Evolutionary conservation across 1,140 invertebrate genomes (phyloP).

Genomic region (Drosophila mayri): DNA sequence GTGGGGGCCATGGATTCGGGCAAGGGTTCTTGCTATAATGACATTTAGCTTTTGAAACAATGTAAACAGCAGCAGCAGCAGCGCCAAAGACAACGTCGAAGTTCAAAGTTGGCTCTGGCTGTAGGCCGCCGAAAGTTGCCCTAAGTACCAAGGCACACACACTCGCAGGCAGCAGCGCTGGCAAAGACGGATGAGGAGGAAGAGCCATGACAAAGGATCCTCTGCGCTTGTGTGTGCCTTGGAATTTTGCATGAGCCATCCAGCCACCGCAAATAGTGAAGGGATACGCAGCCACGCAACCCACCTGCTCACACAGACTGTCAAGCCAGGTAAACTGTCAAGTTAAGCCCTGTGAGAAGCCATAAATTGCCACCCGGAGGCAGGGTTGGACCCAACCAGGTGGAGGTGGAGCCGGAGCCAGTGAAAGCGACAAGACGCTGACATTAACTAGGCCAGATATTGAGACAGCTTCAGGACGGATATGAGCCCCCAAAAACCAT

Average conservation of each 20-base stretch:
- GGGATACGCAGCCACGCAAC: slow-evolving; percentile 8
- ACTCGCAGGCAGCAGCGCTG: neutral
- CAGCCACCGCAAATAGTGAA: slow-evolving; percentile 74
- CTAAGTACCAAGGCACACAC: slow-evolving; percentile 64
- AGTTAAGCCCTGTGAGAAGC: slow-evolving; percentile 66
- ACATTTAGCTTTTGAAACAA: slow-evolving; percentile 82
- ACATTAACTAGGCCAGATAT: slow-evolving; percentile 73
- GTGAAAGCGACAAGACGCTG: slow-evolving; percentile 63
- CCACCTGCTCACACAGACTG: slow-evolving; percentile 13
- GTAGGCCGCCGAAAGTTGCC: slow-evolving; percentile 72
- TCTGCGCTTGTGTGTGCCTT: slow-evolving; percentile 61
- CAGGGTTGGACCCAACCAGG: slow-evolving; percentile 5
- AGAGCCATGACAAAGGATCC: slow-evolving; percentile 33
- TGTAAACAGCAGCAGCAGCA: slow-evolving; percentile 64
- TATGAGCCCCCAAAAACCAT: slow-evolving; percentile 35
- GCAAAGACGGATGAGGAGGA: neutral
- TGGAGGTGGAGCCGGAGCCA: slow-evolving; percentile 40
- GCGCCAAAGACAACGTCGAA: slow-evolving; percentile 60
- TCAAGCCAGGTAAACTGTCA: slow-evolving; percentile 68
- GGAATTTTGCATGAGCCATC: slow-evolving; percentile 76
- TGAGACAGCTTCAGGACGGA: slow-evolving; percentile 44
- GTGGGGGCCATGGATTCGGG: neutral
- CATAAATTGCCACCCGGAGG: slow-evolving; percentile 65
- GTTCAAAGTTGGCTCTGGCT: slow-evolving; percentile 72
- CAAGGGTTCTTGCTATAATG: slow-evolving; percentile 69